Base-by-base conservation (phyloP, 1,140 invertebrate species). In the Drosophila ogumai region DNA sequence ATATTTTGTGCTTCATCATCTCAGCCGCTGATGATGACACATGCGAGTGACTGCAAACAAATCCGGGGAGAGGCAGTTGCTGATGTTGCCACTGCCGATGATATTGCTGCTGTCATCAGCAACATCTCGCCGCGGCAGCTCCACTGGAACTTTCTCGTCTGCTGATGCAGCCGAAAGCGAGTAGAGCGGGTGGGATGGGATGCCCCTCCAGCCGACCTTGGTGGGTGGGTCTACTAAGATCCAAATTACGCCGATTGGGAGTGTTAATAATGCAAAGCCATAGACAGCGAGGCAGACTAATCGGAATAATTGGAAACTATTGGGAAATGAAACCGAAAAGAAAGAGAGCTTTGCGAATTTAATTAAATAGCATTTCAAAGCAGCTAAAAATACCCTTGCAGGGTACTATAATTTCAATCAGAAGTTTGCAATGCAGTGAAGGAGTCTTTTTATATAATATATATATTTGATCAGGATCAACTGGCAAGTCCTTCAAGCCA, bases 41-140 rank as follows among this genome's bases (percentile, higher is more conserved):
- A 90, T 90, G 85, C 81, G 66, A 88, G 46, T 78, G 81, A 90
- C 86, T 84, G 85, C 85, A 88, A 90, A 88, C 82, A 88, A 78
- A 79, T 74, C 63, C 17, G 47, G 49, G 59, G 40, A 43, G 32
- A 46, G 46, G 46, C 63, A 47, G 69, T 49, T 50, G 67, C 40
- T 69, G 66, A 31, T 73, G 79, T 31, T 74, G 64, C 49, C 57
- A 63, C 49, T 65, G 63, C 78, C 46, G 56, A 54, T 80, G 75
- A 64, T 86, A 74, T 86, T 87, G 82, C 81, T 82, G 82, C 80
- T 68, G 81, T 76, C 81, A 79, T 88, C 82, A 87, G 79, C 79
- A 76, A 76, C 60, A 87, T 75, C 77, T 69, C 54, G 63, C 43
- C 28, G 78, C 43, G 57, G 28, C 50, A 59, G 56, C 38, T 43